Percentiles rank a stretch among this genome's conserved stretches.
phyloP scores from a whole-genome alignment of 2,113 vertebrate genomes.

The Cyprinus carpio region DNA sequence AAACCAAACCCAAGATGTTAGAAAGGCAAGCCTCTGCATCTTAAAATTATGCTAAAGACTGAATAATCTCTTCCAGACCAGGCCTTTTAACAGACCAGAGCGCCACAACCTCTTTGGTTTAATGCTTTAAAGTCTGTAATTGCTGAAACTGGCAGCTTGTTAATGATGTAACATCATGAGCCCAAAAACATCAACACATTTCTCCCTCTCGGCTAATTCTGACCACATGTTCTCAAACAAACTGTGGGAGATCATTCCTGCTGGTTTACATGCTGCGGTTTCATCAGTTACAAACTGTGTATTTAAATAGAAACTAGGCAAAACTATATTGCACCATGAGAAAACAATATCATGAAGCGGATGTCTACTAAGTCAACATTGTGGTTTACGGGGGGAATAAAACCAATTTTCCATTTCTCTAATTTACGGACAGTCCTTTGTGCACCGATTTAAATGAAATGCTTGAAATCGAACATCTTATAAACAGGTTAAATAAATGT shows the following conservation, averaged over 20 bases:
- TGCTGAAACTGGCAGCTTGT: constrained; percentile 21
- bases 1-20: background rate
- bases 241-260: background rate
- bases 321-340: constrained; percentile 24
- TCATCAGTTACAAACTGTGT: background rate
- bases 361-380: background rate
- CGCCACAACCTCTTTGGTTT: constrained; percentile 32
- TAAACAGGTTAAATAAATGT: constrained; percentile 42
- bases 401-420: constrained; percentile 37
- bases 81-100: background rate
- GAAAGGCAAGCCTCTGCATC: constrained; percentile 2
- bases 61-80: constrained; percentile 11
- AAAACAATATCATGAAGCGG: background rate
- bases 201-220: background rate
- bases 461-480: constrained; percentile 11
- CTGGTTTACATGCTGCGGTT: background rate
- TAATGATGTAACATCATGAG: constrained; percentile 21
- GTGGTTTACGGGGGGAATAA: background rate
- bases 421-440: constrained; percentile 12
- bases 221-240: background rate
- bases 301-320: background rate
- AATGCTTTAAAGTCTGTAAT: constrained; percentile 35
- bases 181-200: constrained; percentile 1
- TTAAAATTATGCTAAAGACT: constrained; percentile 30
- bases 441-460: constrained; percentile 6